A percentile compares a stretch with the other conserved stretches of the same genome.
These are phyloP conservation scores for Camponotus vicinus DNA, from an alignment of 1,140 invertebrate species.

Conservation along the genomic window DNA sequence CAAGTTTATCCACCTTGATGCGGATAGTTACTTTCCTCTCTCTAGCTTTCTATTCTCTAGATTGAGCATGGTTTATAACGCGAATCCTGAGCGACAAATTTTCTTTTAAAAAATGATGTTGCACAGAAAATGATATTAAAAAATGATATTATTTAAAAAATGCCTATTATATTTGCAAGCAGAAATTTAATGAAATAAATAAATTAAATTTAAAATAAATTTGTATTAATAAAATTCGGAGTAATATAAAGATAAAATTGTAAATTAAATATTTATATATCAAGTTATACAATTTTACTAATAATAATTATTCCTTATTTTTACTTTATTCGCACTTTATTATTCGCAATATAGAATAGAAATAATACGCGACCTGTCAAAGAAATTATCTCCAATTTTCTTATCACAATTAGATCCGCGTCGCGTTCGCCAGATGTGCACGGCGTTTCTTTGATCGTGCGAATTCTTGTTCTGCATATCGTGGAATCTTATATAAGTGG, in stretches of 20 bases:
- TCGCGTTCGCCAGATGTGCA: neutral
- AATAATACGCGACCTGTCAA: neutral
- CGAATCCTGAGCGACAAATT: neutral
- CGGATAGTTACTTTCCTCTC: slow-evolving; percentile 42
- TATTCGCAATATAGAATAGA: no score
- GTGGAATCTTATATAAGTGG: slow-evolving; percentile 31
- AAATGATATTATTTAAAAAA: neutral
- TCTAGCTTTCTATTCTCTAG: neutral
- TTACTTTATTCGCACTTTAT: no score
- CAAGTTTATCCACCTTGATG: slow-evolving; percentile 53
- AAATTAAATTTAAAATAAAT: neutral
- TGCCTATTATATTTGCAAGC: neutral
- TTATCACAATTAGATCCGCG: neutral
- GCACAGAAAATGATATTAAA: neutral
- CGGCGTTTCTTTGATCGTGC: slow-evolving; percentile 53
- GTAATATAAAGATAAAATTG: neutral
- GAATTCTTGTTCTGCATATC: slow-evolving; percentile 38
- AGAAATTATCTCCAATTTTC: neutral
- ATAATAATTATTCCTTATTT: neutral
- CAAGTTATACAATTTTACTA: neutral
- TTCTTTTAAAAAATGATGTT: no score
- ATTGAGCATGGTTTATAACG: neutral
- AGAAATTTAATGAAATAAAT: neutral
- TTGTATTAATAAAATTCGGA: neutral
- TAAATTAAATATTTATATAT: neutral